Base-by-base conservation (phyloP, 2,797 vertebrate genomes). In the Mormyrus hasselquistii region DNA sequence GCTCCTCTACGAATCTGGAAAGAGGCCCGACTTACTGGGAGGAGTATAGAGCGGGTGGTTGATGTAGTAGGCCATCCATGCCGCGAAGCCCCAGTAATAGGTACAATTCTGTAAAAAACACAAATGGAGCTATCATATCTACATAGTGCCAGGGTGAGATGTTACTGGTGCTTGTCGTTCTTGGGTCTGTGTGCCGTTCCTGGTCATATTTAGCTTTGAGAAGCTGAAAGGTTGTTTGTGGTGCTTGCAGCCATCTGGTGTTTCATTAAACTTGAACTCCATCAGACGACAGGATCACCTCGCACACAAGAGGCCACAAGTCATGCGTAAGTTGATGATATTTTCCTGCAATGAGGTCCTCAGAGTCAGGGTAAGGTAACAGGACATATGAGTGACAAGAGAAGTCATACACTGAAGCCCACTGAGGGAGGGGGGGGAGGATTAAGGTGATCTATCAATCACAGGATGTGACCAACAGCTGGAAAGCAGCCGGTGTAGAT, bases 1-100 rank as follows among this genome's bases (percentile, higher is more conserved):
- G 44, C 49, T 25, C 7, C 8, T 84, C 41, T 14, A 25, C 9
- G 19, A 16, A 25, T 12, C 22, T 50, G 83, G 83, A 49, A 49
- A 25, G n/a, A 53, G 19, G 50, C 84, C 6, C 12, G 25, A 96
- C 97, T 97, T 93, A 98, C 97, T 95, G 12, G 98, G 98, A 0
- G 97, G 97, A 0, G 97, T 99, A 91, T 99, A 99, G 82, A 99
- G 95, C 0, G 98, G 98, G 93, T 98, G 98, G 94, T 99, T 99
- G 94, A 98, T 98, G 93, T 99, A 98, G 90, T 98, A 99, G 0
- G 98, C 98, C 97, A 99, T 98, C 98, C 98, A 99, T 0, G 98
- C 98, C 0, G 98, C 97, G 50, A 99, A 99, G 91, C 98, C 98
- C 98, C 98, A 99, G 92, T 99, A 99, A 93, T 98, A 99, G 8